phyloP scores from a whole-genome alignment of 2,113 vertebrate species.

The Sminthopsis crassicaudata region DNA sequence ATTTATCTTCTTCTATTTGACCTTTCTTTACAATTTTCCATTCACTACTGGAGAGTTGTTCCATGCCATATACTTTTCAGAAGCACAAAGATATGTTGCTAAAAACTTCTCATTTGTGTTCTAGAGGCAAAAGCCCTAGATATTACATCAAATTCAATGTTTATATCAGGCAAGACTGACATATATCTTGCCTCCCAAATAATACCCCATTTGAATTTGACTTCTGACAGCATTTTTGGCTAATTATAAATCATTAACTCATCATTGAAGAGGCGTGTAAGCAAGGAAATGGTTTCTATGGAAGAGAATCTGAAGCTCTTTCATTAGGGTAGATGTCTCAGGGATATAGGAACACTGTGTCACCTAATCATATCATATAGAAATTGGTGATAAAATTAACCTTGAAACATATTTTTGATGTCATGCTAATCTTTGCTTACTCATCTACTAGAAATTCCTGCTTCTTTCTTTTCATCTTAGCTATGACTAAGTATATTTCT shows the following conservation, averaged over 20 bases:
- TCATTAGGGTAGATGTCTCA: accelerated
- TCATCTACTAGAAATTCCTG: neutral
- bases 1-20: neutral
- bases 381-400: neutral
- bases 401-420: neutral
- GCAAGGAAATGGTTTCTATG: neutral
- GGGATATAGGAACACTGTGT: neutral
- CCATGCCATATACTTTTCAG: neutral
- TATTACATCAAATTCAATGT: neutral
- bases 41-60: neutral
- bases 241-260: neutral
- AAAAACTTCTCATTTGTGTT: neutral
- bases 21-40: constrained; percentile 2
- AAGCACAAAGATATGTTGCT: neutral
- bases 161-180: neutral
- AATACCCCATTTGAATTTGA: neutral
- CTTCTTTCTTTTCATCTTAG: neutral
- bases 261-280: neutral
- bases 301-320: neutral
- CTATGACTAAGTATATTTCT: neutral
- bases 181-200: neutral
- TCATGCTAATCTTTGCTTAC: neutral
- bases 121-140: neutral
- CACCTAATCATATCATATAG: neutral
- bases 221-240: constrained; percentile 34